Conservation (phyloP, 2,888 invertebrate genomes). For the Antitype chi region DNA sequence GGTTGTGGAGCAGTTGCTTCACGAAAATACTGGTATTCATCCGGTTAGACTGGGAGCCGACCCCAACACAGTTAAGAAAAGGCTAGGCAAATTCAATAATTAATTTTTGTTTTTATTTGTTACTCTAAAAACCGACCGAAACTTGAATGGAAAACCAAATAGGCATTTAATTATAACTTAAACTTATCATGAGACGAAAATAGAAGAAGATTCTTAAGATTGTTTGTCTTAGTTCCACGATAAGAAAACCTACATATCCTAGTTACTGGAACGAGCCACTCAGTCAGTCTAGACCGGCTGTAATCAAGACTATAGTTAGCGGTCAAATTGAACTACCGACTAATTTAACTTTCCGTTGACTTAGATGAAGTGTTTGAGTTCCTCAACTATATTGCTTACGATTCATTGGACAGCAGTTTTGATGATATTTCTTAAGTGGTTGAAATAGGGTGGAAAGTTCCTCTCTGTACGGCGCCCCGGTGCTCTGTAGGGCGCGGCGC, state of each 20-base stretch:
- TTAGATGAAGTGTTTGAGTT: conserved; percentile 12
- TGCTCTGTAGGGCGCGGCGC: no score
- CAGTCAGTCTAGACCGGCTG: not conserved
- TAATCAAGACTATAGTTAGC: conserved; percentile 20
- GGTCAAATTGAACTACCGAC: not conserved
- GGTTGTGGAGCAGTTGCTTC: no score
- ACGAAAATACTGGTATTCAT: no score
- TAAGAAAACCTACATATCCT: not conserved
- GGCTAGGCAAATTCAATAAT: no score
- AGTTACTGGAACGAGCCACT: not conserved
- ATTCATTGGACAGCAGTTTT: not conserved
- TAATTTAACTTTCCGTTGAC: conserved; percentile 37
- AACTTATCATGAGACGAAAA: not conserved
- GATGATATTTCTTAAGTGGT: not conserved
- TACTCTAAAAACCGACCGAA: not conserved
- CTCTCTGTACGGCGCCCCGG: no score
- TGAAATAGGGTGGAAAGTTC: no score
- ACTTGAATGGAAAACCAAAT: not conserved
- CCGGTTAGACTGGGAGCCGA: no score
- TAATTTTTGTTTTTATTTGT: no score
- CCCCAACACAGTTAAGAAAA: no score
- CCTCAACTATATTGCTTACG: not conserved
- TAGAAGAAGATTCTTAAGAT: not conserved
- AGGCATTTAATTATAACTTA: not conserved
- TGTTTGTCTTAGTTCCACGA: not conserved